These are phyloP conservation scores for Tetragnatha versicolor DNA, from an alignment of 1,140 invertebrate species.

Conservation along the genomic window DNA sequence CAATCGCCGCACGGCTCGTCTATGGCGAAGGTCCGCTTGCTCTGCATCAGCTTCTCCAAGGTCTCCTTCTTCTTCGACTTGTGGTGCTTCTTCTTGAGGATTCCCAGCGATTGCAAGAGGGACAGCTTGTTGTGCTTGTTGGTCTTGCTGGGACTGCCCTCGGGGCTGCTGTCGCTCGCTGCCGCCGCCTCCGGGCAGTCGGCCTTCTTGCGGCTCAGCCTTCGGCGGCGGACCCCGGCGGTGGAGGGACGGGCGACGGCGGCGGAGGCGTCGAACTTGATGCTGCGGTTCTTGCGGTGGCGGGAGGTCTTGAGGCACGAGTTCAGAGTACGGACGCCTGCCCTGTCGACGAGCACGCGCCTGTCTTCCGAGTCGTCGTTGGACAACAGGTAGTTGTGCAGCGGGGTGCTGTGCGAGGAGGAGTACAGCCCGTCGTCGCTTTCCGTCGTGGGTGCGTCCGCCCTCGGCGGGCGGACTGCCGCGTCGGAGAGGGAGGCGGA, in stretches of 20 bases:
- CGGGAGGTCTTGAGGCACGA: constrained; percentile 40
- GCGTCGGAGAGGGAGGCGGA: constrained; percentile 44
- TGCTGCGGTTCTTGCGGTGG: constrained; percentile 25
- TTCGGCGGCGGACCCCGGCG: constrained; percentile 18
- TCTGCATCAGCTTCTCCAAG: constrained; percentile 27
- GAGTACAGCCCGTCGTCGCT: constrained; percentile 37
- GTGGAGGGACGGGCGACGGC: not conserved
- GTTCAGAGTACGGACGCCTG: constrained; percentile 22
- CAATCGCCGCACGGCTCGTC: constrained; percentile 36
- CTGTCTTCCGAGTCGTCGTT: constrained; percentile 29
- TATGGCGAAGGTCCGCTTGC: constrained; percentile 41
- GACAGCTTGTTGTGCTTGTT: constrained; percentile 12
- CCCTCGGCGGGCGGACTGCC: constrained; percentile 15
- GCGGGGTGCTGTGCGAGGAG: constrained; percentile 41
- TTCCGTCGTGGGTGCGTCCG: not conserved
- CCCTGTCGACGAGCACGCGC: constrained; percentile 2
- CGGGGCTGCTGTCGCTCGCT: constrained; percentile 39
- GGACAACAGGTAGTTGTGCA: constrained; percentile 38
- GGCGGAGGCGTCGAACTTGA: constrained; percentile 43
- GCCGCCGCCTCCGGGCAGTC: not conserved
- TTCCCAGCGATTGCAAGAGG: constrained; percentile 1
- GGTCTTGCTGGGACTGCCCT: constrained; percentile 41
- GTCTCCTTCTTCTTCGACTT: constrained; percentile 47
- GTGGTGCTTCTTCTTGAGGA: constrained; percentile 25
- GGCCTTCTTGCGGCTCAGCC: constrained; percentile 18